Conservation (phyloP, 2,797 vertebrate species). For the Scleropages formosus region DNA sequence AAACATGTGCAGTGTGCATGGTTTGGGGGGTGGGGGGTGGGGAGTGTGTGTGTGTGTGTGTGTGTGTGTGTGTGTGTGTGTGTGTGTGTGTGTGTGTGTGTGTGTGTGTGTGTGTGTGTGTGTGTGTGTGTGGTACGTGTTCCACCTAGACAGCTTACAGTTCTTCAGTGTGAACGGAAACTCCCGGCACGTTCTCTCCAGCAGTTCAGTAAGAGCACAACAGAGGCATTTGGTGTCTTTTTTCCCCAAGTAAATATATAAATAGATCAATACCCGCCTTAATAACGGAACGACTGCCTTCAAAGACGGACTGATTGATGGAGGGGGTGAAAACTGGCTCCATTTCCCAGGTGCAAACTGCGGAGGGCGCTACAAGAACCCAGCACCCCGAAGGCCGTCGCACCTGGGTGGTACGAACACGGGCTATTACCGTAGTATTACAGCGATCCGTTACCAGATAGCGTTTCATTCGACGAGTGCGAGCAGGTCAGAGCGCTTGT, state of each 20-base stretch:
- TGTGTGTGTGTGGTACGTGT: not conserved
- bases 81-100: not conserved
- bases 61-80: not conserved
- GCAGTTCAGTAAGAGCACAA: not conserved
- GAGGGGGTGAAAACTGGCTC: not conserved
- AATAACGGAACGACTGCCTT: not conserved
- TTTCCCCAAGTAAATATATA: constrained; percentile 6
- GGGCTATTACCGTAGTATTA: constrained; percentile 45
- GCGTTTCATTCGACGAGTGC: constrained; percentile 52
- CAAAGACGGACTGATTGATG: too few species aligned
- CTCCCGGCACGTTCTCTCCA: not conserved
- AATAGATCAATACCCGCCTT: not conserved
- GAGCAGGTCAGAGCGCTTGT: constrained; percentile 53
- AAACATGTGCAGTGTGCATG: too few species aligned
- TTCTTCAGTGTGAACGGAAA: not conserved
- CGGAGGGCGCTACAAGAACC: not conserved
- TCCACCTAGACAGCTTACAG: not conserved
- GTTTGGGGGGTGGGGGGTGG: too few species aligned
- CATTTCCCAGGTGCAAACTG: not conserved
- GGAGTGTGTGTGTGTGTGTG: too few species aligned
- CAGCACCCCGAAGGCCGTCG: constrained; percentile 30
- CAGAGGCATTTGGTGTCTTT: not conserved
- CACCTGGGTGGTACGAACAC: constrained; percentile 54
- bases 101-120: too few species aligned
- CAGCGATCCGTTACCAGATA: constrained; percentile 37